These are phyloP conservation scores for Andrena minutula DNA, from an alignment of 2,888 invertebrate genomes.

Conservation along the genomic window DNA sequence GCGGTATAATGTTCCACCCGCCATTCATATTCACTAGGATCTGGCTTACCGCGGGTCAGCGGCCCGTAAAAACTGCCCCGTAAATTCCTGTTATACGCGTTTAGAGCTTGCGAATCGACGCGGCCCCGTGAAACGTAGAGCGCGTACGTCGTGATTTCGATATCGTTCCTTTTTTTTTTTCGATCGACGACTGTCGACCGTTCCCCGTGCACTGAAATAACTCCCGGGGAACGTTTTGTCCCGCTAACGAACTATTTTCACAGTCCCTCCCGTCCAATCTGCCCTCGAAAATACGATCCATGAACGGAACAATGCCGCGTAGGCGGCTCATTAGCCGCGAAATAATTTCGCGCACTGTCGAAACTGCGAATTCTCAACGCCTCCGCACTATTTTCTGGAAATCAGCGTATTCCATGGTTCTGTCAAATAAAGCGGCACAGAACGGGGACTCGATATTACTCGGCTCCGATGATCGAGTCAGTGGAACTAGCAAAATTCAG, in stretches of 20 bases:
- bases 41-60: constrained; percentile 16
- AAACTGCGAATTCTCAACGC: not conserved
- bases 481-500: not conserved
- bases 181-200: not conserved
- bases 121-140: constrained; percentile 8
- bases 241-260: constrained; percentile 53
- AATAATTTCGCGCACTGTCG: not conserved
- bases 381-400: not conserved
- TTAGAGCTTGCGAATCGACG: constrained; percentile 52
- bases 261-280: not conserved
- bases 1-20: constrained; percentile 47
- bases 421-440: not conserved
- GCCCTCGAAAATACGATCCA: constrained; percentile 12
- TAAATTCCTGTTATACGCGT: constrained; percentile 63
- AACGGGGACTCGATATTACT: not conserved
- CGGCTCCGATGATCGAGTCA: not conserved
- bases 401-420: not conserved
- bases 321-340: not conserved
- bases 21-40: constrained; percentile 68
- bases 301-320: not conserved
- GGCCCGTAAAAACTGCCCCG: constrained; percentile 50
- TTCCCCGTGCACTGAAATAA: constrained; percentile 18
- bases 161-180: constrained; percentile 36
- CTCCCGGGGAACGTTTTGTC: constrained; percentile 14
- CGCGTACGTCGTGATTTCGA: constrained; percentile 48